Evolutionary conservation across 2,113 vertebrate species (phyloP), one percentile per base, ranked within the genome.

Genomic region (Engystomops pustulosus): DNA sequence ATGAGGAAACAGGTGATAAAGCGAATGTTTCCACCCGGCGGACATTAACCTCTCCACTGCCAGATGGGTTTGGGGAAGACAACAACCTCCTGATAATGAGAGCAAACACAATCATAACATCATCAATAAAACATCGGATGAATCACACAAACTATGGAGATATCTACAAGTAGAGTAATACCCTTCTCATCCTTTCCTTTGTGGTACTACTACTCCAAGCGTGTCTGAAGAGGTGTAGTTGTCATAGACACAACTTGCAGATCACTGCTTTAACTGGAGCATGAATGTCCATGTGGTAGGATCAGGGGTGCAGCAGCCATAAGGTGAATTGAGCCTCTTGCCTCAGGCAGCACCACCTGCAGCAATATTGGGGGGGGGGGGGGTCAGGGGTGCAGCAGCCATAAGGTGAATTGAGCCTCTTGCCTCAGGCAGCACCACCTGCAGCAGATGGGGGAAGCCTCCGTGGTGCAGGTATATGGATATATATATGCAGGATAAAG

Each of bases 41-140:
- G 49, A 71, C 30, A 25, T 81, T 81, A 81, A 80, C 78, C 78
- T 47, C 58, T 80, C 78, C 58, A 47, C 78, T 80, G 38, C 78
- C 78, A 67, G 41, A 62, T 45, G 41, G 18, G 60, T 44, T 49
- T 47, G 47, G 17, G 15, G 30, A 74, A 36, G 62, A 36, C 32
- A 30, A 67, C 62, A 67, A 18, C 30, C 18, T 36, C 30, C 32
- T 20, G 32, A 36, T 67, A 4, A 67, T 67, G 30, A 67, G 62
- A 20, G 25, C 17, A 65, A 18, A 12, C 11, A 9, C n/a, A 23
- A 14, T 7, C 10, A 65, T 32, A 65, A 27, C 3, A 27, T 60
- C 53, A 23, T 6, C 55, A 58, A 58, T 58, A 25, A 27, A 27
- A 62, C 14, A 32, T 34, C 1, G 25, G 15, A 67, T 34, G 1